Base-by-base conservation (phyloP, 2,113 vertebrate genomes). In the Brachyhypopomus gauderio region DNA sequence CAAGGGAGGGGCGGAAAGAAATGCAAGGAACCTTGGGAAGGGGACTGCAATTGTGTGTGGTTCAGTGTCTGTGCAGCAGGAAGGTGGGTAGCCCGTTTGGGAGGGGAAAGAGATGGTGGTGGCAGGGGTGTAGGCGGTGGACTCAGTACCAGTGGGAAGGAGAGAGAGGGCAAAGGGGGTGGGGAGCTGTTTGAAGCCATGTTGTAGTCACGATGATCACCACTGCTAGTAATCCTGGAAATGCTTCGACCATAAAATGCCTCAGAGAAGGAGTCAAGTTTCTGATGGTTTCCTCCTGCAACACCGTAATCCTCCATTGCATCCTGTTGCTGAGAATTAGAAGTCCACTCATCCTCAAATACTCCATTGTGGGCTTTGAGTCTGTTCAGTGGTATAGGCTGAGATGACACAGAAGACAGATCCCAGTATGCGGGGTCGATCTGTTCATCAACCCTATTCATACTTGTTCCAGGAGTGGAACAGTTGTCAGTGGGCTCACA, bases 261-360 rank as follows among this genome's bases (percentile, higher is more conserved):
- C 19, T 95, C 92, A 0, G 91, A 91, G 81, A 95, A 93, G 0
- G 94, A 93, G 83, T 94, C 94, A 85, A 93, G 89, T 80, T 91
- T 94, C 83, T 94, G 93, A n/a, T 86, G 84, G 71, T 84, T 63
- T n/a, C 5, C 66, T 20, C 22, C 60, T 19, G 72, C 52, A 14
- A 38, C 56, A 58, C 58, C 30, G 25, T 72, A 80, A 75, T 81
- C 55, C 27, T 86, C 80, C 17, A 70, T 60, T 3, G 23, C 58
- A 60, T 69, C 67, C 45, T 78, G 76, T 56, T 67, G 77, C 59
- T 75, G 75, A 4, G 45, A 79, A 73, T 58, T 64, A 66, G 77
- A 79, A 70, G 19, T 82, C 86, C 86, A 86, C 60, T 82, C 69
- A 2, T 56, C 45, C 9, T 80, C 80, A 48, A 75, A 85, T 27